phyloP scores from a whole-genome alignment of 1,140 invertebrate genomes.

The Tetragonula clypearis region DNA sequence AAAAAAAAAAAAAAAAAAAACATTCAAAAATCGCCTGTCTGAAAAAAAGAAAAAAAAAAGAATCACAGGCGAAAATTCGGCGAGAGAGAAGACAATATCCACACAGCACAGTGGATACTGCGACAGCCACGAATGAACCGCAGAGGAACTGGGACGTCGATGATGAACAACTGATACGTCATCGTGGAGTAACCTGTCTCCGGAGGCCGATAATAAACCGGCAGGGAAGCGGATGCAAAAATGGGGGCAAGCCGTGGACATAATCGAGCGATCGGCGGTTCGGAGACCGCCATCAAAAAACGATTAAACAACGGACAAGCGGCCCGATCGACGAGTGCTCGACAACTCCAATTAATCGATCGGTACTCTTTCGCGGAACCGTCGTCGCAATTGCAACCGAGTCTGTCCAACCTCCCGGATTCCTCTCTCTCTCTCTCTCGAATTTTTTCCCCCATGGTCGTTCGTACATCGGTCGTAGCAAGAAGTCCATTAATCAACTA shows the following conservation, averaged over 20 bases:
- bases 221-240: background rate
- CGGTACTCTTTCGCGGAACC: constrained; percentile 17
- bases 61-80: background rate
- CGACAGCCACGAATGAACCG: too few relatives aligned
- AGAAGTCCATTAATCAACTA: constrained; percentile 64
- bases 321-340: constrained; percentile 30
- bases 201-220: background rate
- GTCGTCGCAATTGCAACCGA: constrained; percentile 32
- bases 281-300: constrained; percentile 28
- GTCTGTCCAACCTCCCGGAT: background rate
- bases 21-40: too few relatives aligned
- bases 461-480: constrained; percentile 40
- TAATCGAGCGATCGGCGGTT: constrained; percentile 7
- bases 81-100: background rate
- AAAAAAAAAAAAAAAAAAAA: too few relatives aligned
- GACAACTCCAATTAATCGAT: constrained; percentile 66
- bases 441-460: constrained; percentile 47
- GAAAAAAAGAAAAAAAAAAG: background rate
- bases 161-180: background rate
- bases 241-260: background rate
- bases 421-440: background rate
- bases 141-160: background rate
- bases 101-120: background rate
- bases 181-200: background rate
- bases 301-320: constrained; percentile 57